phyloP scores from a whole-genome alignment of 2,797 vertebrate genomes.

The Taenioides sp. region DNA sequence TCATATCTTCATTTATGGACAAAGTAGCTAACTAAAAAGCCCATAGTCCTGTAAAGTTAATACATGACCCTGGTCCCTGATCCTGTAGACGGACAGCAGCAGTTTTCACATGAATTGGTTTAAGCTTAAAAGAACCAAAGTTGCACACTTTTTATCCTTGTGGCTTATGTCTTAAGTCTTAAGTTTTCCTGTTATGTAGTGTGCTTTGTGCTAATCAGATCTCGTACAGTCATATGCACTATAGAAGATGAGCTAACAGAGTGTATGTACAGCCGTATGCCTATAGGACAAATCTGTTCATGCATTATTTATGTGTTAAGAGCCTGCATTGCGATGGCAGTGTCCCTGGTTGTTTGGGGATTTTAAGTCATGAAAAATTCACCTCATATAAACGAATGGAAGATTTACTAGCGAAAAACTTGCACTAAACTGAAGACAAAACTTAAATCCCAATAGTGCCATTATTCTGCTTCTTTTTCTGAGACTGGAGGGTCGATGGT shows the following conservation, averaged over 20 bases:
- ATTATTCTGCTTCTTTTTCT: no score
- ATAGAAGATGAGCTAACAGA: slow-evolving; percentile 12
- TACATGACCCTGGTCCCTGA: no score
- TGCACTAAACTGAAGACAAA: not conserved
- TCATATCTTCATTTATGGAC: no score
- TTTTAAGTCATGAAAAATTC: not conserved
- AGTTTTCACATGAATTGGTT: no score
- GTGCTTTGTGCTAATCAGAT: slow-evolving; percentile 59
- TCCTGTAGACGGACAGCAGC: no score
- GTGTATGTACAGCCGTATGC: not conserved
- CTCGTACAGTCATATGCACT: slow-evolving; percentile 65
- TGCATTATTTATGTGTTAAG: slow-evolving; percentile 1
- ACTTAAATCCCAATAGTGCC: no score
- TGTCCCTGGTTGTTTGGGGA: slow-evolving; percentile 2
- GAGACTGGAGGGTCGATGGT: no score
- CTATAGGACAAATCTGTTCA: not conserved
- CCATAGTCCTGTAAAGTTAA: no score
- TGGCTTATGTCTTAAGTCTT: not conserved
- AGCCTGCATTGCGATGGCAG: not conserved
- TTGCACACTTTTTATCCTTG: no score
- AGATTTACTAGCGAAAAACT: not conserved
- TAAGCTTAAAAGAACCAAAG: no score
- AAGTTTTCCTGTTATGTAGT: slow-evolving; percentile 32
- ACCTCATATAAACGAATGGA: not conserved
- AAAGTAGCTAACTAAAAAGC: no score